Evolutionary conservation across 2,888 invertebrate genomes (phyloP), one percentile per base, ranked within the genome.

Genomic region (Lymantria monacha): DNA sequence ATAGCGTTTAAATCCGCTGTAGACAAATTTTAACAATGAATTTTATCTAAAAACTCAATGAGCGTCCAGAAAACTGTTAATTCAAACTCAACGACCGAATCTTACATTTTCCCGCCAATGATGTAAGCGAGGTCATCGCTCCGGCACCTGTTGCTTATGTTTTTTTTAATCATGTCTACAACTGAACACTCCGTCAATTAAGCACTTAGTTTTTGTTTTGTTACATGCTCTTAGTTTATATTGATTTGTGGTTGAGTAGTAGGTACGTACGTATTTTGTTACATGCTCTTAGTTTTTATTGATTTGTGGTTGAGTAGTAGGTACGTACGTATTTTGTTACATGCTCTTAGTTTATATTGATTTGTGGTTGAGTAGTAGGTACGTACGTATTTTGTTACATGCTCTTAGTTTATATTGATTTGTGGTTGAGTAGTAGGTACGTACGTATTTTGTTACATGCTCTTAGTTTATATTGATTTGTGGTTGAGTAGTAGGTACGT

Each of bases 181-280:
- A 66, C 72, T 80, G 77, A 76, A 75, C 77, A 77, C 70, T 78
- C 12, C 76, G 72, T 82, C 76, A 81, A 82, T 80, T 78, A 77
- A 79, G 79, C 76, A 73, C 72, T 76, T 69, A 71, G 73, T 83
- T 84, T 84, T 85, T 83, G 71, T 84, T 84, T 85, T 83, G 71
- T 75, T 69, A 61, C 55, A 65, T 70, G 64, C 76, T 79, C 74
- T 79, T 75, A 72, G 72, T 69, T 72, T 70, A 69, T 83, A 81
- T 83, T 83, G 80, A 83, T 83, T 81, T 81, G 82, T 80, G 74
- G 71, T 74, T 57, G 59, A 59, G 45, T 38, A 52, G 49, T 53
- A 41, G 46, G 10, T 48, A n/a, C n/a, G n/a, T n/a, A n/a, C n/a
- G n/a, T n/a, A n/a, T n/a, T n/a, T n/a, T n/a, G 71, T 75, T 69